Evolutionary conservation across 2,888 invertebrate genomes (phyloP), one percentile per base, ranked within the genome.

Genomic region (Bhutanitis thaidina): DNA sequence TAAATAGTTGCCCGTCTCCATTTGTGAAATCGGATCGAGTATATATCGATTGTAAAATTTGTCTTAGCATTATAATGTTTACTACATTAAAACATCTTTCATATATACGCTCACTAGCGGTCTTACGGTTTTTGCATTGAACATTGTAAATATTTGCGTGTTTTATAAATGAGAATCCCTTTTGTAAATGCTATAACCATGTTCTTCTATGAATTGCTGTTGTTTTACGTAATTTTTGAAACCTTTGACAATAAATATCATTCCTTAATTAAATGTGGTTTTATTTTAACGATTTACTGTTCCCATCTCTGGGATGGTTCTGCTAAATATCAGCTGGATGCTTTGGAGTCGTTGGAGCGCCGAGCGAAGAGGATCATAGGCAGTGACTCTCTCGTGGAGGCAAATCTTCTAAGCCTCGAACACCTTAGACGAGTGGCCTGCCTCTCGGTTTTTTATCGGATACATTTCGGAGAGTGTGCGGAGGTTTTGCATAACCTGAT

Each of bases 211-310:
- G 65, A 67, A 74, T 74, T 73, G 74, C 79, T 69, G 76, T 79
- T 81, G 73, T 75, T 75, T 79, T 73, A 62, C 71, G 75, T 80
- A 73, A 78, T 76, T 76, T 76, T 71, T 69, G 60, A 74, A 74
- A 74, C 72, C 68, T 77, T 80, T 78, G 77, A 81, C 78, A 85
- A 81, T 85, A 85, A 85, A 85, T 57, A 79, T 65, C 66, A 77
- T 80, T 80, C 79, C 77, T 63, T 77, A 76, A 16, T 16, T 54
- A 46, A 35, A 16, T 1, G 16, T 37, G n/a, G 44, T 51, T 52
- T 53, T 43, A 46, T 55, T 49, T 48, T n/a, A n/a, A n/a, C n/a
- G n/a, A n/a, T n/a, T n/a, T n/a, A n/a, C n/a, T n/a, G n/a, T n/a
- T n/a, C n/a, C n/a, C n/a, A n/a, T n/a, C n/a, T n/a, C n/a, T n/a